These are phyloP conservation scores for Tetramorium bicarinatum DNA, from an alignment of 2,888 invertebrate species.

Conservation along the genomic window DNA sequence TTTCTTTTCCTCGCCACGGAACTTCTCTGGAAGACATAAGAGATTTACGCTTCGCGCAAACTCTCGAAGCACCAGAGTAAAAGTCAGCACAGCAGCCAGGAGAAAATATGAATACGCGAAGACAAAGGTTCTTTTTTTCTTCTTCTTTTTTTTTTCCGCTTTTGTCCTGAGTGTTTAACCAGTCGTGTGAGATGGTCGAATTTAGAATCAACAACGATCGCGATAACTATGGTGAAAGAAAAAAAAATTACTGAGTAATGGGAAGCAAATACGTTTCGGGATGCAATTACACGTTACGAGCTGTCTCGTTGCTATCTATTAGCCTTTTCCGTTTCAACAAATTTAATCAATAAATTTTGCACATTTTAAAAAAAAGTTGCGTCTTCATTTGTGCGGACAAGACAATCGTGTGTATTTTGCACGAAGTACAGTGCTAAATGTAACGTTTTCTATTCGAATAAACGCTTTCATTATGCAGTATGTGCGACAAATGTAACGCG, in stretches of 20 bases:
- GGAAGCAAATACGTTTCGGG: background rate
- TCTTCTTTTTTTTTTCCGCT: background rate
- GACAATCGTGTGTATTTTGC: background rate
- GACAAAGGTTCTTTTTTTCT: background rate
- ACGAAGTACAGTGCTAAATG: background rate
- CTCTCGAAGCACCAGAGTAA: slow-evolving; percentile 1
- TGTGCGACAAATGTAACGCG: slow-evolving; percentile 17
- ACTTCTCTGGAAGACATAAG: slow-evolving; percentile 7
- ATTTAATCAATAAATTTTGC: background rate
- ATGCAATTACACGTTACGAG: background rate
- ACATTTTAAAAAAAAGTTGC: background rate
- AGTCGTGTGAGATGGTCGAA: slow-evolving; percentile 2
- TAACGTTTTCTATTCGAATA: slow-evolving; percentile 1
- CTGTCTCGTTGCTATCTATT: background rate
- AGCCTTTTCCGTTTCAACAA: background rate
- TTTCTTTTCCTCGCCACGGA: background rate
- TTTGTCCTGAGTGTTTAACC: background rate
- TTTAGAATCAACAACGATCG: slow-evolving; percentile 6
- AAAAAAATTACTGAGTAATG: slow-evolving; percentile 6
- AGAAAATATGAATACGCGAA: slow-evolving; percentile 12
- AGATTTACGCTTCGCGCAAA: slow-evolving; percentile 37
- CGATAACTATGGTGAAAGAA: background rate
- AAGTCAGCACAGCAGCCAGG: background rate
- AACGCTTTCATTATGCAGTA: background rate
- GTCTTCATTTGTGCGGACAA: background rate